Base-by-base conservation (phyloP, 92 coral and sea anemone genomes). In the Umimayanthus chanpuru region DNA sequence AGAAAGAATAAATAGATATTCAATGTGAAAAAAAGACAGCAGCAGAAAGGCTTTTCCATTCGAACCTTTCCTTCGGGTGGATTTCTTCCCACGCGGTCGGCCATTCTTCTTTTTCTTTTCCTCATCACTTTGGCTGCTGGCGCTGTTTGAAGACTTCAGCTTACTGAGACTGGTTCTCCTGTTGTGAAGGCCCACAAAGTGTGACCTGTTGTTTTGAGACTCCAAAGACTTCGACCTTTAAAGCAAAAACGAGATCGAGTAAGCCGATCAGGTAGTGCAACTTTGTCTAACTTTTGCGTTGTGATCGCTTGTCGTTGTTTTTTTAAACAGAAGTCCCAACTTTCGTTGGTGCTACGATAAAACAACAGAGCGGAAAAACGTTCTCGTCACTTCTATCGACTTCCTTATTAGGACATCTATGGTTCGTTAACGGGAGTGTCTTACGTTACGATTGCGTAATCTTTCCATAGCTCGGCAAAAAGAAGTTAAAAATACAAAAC, bases 51-150 rank as follows among this genome's bases (percentile, higher is more conserved):
- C 10, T 8, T 50, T 50, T 11, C 49, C 56, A 50, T 50, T 50
- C 71, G 28, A 71, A 91, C 98, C 95, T 92, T 93, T 95, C 81
- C 84, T 95, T 73, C 88, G 90, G 29, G 80, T 90, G 70, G 74
- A 89, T 80, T 87, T 93, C 81, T 85, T 95, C 67, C 88, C 90
- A 11, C 77, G 67, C 74, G 41, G 87, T 36, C 90, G 72, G 5
- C 77, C 14, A 23, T 39, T 80, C 90, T 90, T 93, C 88, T 93
- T 95, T 79, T 91, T 93, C 90, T 92, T 95, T 30, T 95, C 98
- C 64, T 95, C 96, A 73, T 95, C 98, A 90, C 93, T 93, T 28
- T 91, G 92, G 50, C 92, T 90, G 75, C 76, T 91, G 38, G 88
- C 77, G 32, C 92, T 88, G 44, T 92, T 87, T 25, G 79, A 83